Evolutionary conservation across 2,888 invertebrate species (phyloP).

Genomic region (Mechanitis mazaeus): DNA sequence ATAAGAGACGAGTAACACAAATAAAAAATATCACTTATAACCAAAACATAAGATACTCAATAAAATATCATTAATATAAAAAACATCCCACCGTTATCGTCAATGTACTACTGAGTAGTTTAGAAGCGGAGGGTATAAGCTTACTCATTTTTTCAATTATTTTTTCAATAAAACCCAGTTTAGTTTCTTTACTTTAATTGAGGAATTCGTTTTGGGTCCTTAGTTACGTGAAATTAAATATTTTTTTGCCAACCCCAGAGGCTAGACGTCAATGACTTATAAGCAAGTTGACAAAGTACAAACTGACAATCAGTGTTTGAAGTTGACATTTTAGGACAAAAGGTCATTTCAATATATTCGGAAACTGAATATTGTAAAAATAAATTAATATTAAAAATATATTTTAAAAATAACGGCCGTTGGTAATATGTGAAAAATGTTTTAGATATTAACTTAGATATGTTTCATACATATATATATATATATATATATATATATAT

Average conservation of each 20-base stretch:
- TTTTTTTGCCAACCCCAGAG: conserved; percentile 23
- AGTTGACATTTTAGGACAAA: conserved; percentile 21
- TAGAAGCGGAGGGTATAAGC: conserved; percentile 57
- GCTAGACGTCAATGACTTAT: conserved; percentile 5
- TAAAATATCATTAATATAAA: conserved; percentile 14
- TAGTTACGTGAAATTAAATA: conserved; percentile 10
- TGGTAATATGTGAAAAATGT: too few species aligned
- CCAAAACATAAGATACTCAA: conserved; percentile 1
- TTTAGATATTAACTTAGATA: too few species aligned
- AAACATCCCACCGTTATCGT: conserved; percentile 49
- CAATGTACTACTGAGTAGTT: conserved; percentile 49
- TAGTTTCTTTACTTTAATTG: conserved; percentile 43
- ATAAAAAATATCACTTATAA: conserved; percentile 5
- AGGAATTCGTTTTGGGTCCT: conserved; percentile 29
- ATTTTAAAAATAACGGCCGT: too few species aligned
- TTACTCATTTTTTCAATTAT: conserved; percentile 61
- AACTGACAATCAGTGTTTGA: conserved; percentile 5
- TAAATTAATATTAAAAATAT: too few species aligned
- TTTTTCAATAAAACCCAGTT: conserved; percentile 59
- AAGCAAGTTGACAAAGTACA: conserved; percentile 20
- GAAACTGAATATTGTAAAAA: conserved; percentile 11
- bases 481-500: too few species aligned
- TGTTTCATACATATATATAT: too few species aligned
- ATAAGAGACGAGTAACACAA: conserved; percentile 39
- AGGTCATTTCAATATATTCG: conserved; percentile 24